Percentiles rank a stretch among this genome's conserved stretches.
phyloP scores from a whole-genome alignment of 2,888 invertebrate species.

The Eilema sororculum region DNA sequence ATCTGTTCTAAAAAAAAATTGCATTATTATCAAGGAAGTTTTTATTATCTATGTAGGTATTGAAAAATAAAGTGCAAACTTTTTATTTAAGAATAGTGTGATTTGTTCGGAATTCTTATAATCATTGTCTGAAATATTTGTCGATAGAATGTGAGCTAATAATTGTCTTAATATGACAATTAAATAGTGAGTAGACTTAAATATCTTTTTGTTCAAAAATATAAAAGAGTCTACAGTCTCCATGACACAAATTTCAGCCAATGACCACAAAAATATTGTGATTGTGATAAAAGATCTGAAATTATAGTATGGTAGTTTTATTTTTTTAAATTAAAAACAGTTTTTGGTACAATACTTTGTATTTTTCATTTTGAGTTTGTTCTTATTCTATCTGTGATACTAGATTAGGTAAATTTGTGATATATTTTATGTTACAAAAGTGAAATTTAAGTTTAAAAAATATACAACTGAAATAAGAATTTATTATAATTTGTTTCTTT shows the following conservation, averaged over 20 bases:
- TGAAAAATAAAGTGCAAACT: too few species aligned
- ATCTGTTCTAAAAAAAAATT: not conserved
- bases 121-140: too few species aligned
- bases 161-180: not conserved
- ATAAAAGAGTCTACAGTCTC: not conserved
- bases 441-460: slow-evolving; percentile 16
- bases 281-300: slow-evolving; percentile 50
- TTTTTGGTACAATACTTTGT: slow-evolving; percentile 27
- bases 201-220: slow-evolving; percentile 1
- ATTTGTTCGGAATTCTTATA: too few species aligned
- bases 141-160: not conserved
- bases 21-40: not conserved
- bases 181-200: not conserved
- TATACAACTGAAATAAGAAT: slow-evolving; percentile 15
- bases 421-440: slow-evolving; percentile 23
- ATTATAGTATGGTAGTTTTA: slow-evolving; percentile 29
- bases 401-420: slow-evolving; percentile 30
- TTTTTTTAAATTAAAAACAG: slow-evolving; percentile 37
- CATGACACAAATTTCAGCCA: not conserved
- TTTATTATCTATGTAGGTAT: too few species aligned
- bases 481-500: slow-evolving; percentile 15
- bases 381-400: slow-evolving; percentile 38
- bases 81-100: not conserved
- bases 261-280: not conserved
- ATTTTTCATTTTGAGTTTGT: slow-evolving; percentile 26